phyloP scores from a whole-genome alignment of 2,113 vertebrate genomes.

The Psilopsiagon aymara region DNA sequence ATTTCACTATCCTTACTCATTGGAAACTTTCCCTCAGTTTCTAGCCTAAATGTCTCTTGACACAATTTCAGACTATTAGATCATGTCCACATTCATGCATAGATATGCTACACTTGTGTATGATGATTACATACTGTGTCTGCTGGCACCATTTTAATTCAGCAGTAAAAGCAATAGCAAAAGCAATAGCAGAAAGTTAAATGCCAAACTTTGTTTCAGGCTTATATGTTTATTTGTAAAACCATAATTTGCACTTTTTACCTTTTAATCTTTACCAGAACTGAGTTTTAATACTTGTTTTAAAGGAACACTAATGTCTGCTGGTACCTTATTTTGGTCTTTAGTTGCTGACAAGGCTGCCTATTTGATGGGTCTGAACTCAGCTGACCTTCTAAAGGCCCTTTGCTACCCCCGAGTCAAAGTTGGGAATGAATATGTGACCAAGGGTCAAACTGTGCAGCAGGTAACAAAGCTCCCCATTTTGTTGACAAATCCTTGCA shows the following conservation, averaged over 20 bases:
- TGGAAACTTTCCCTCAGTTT: not conserved
- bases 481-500: not conserved
- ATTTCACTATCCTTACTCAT: not conserved
- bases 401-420: conserved; percentile 7
- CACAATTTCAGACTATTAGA: not conserved
- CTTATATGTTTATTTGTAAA: not conserved
- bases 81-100: not conserved
- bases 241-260: not conserved
- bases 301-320: not conserved
- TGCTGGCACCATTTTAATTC: not conserved
- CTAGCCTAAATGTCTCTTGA: not conserved
- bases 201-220: not conserved
- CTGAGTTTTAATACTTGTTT: not conserved
- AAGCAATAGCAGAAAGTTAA: not conserved
- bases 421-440: not conserved
- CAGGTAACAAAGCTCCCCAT: not conserved
- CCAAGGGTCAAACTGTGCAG: conserved; percentile 19
- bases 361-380: conserved; percentile 27
- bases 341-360: conserved; percentile 51
- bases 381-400: not conserved
- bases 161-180: not conserved
- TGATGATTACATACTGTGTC: not conserved
- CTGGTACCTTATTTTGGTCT: not conserved
- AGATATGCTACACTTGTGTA: not conserved
- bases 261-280: not conserved